Evolutionary conservation across 2,797 vertebrate genomes (phyloP).

Genomic region (Thamnophis elegans): DNA sequence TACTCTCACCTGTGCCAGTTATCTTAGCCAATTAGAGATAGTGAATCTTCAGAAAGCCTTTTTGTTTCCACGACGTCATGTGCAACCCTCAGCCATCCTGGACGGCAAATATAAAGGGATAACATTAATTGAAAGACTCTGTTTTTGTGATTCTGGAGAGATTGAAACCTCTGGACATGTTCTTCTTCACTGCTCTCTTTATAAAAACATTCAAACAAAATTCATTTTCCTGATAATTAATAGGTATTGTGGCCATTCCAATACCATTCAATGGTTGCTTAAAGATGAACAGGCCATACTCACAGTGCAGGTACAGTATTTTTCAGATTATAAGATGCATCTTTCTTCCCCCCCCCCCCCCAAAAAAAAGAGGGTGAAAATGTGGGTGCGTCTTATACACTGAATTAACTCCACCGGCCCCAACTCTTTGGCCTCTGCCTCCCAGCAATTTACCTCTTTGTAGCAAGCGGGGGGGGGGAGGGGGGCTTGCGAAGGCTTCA

Average conservation of each 20-base stretch:
- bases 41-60: not conserved
- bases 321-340: no score
- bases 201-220: not conserved
- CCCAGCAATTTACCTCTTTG: no score
- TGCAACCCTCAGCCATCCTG: not conserved
- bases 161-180: not conserved
- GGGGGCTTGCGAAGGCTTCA: no score
- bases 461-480: no score
- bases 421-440: no score
- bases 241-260: not conserved
- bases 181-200: not conserved
- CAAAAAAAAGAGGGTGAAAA: no score
- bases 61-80: not conserved
- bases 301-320: no score
- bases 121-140: not conserved
- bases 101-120: not conserved
- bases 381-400: no score
- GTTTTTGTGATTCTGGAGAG: not conserved
- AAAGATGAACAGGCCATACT: no score
- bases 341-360: no score
- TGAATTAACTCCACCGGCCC: no score
- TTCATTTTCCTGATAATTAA: not conserved
- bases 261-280: no score
- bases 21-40: not conserved
- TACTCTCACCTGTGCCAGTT: not conserved